Percentiles rank a stretch among this genome's conserved stretches.
Conservation (phyloP, 2,797 vertebrate genomes). For the Eptatretus atami region DNA sequence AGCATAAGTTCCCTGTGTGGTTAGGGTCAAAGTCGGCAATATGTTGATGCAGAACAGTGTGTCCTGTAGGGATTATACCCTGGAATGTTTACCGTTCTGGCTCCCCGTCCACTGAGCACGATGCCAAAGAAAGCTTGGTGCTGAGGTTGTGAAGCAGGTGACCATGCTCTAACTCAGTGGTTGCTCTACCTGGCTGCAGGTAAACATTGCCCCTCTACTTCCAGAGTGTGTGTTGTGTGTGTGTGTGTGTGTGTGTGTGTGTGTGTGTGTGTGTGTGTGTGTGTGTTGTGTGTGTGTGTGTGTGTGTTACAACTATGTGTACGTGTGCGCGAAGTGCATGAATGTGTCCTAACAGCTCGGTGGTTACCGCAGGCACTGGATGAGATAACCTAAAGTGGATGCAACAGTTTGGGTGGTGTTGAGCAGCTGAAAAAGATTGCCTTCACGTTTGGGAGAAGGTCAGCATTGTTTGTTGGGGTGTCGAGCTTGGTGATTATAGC, state of each 20-base stretch:
- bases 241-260: too few species aligned
- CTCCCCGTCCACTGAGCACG: constrained; percentile 65
- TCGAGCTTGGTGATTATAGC: background rate
- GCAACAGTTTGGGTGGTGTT: constrained; percentile 77
- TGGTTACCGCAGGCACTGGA: constrained; percentile 37
- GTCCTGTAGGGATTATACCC: constrained; percentile 43
- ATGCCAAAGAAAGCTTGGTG: constrained; percentile 84
- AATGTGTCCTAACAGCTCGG: background rate
- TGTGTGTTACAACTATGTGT: too few species aligned
- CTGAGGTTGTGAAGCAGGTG: constrained; percentile 95
- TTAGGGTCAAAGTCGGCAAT: too few species aligned
- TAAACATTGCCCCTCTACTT: constrained; percentile 10
- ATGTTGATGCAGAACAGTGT: background rate
- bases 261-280: too few species aligned
- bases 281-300: too few species aligned
- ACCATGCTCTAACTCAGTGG: constrained; percentile 70
- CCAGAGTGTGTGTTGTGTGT: too few species aligned
- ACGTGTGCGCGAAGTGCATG: too few species aligned
- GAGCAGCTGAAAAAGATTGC: constrained; percentile 99
- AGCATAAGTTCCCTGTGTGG: too few species aligned
- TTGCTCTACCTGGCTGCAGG: constrained; percentile 92
- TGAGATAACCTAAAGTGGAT: constrained; percentile 76
- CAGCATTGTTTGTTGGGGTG: constrained; percentile 7
- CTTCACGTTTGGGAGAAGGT: constrained; percentile 93
- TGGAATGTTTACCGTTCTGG: constrained; percentile 79